These are phyloP conservation scores for Corbicula japonica DNA, from an alignment of 2,888 invertebrate genomes.

Conservation along the genomic window DNA sequence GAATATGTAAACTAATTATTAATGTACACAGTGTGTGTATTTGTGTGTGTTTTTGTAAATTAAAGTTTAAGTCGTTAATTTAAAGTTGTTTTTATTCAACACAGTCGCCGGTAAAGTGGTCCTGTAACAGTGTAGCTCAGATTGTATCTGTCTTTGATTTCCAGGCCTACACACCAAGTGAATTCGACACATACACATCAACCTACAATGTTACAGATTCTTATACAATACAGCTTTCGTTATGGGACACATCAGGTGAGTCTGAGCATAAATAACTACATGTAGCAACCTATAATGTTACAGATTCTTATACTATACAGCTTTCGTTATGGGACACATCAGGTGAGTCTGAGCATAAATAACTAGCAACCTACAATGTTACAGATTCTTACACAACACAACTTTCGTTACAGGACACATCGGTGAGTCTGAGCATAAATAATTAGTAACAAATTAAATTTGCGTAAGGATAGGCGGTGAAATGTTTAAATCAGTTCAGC, in stretches of 20 bases:
- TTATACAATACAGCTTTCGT: constrained; percentile 79
- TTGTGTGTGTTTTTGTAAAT: too few species aligned
- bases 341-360: constrained; percentile 77
- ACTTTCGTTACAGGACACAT: constrained; percentile 82
- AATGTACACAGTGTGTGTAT: too few species aligned
- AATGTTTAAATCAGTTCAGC: too few species aligned
- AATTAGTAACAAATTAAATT: too few species aligned
- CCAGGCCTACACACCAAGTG: constrained; percentile 80
- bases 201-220: constrained; percentile 79
- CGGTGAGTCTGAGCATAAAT: constrained; percentile 77
- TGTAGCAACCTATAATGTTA: constrained; percentile 75
- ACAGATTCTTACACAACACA: constrained; percentile 80
- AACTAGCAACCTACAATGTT: constrained; percentile 73
- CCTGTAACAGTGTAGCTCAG: too few species aligned
- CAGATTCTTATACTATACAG: constrained; percentile 79
- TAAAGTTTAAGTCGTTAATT: too few species aligned
- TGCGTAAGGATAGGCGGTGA: too few species aligned
- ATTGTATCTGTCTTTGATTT: too few species aligned
- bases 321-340: constrained; percentile 82
- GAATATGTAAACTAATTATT: too few species aligned
- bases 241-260: constrained; percentile 83
- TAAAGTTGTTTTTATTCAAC: too few species aligned
- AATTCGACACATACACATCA: constrained; percentile 79
- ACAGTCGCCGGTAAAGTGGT: too few species aligned
- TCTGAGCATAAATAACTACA: constrained; percentile 70